Conservation (phyloP, 2,797 vertebrate species). For the Kryptopterus vitreolus region DNA sequence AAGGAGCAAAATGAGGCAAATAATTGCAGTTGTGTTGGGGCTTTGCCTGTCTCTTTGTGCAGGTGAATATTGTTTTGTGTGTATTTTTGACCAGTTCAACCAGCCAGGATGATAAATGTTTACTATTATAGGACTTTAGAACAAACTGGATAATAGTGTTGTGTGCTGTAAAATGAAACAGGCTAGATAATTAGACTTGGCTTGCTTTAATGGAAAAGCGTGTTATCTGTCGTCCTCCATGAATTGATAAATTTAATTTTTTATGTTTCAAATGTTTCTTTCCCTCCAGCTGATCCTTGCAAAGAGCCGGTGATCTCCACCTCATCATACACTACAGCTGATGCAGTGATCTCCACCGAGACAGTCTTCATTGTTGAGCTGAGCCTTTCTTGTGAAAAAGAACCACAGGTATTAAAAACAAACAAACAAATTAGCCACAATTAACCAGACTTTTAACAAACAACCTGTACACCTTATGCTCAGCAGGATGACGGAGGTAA, state of each 20-base stretch:
- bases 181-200: not conserved
- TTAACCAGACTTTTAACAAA: not conserved
- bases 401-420: constrained; percentile 82
- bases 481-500: not conserved
- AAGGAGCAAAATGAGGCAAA: constrained; percentile 35
- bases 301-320: constrained; percentile 85
- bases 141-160: not conserved
- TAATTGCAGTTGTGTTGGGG: constrained; percentile 43
- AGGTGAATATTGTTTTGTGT: constrained; percentile 32
- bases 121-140: not conserved
- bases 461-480: not conserved
- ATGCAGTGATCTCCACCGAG: constrained; percentile 90
- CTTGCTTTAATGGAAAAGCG: not conserved
- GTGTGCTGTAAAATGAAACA: not conserved
- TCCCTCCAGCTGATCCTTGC: constrained; percentile 82
- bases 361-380: constrained; percentile 93
- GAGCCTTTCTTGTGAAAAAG: constrained; percentile 86
- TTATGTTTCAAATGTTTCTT: not conserved
- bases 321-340: constrained; percentile 90
- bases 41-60: constrained; percentile 48
- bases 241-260: not conserved
- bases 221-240: not conserved
- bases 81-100: not conserved
- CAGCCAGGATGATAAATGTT: not conserved
- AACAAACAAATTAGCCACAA: no score